phyloP scores from a whole-genome alignment of 2,888 invertebrate species.

The Hydroisotoma schaefferi region DNA sequence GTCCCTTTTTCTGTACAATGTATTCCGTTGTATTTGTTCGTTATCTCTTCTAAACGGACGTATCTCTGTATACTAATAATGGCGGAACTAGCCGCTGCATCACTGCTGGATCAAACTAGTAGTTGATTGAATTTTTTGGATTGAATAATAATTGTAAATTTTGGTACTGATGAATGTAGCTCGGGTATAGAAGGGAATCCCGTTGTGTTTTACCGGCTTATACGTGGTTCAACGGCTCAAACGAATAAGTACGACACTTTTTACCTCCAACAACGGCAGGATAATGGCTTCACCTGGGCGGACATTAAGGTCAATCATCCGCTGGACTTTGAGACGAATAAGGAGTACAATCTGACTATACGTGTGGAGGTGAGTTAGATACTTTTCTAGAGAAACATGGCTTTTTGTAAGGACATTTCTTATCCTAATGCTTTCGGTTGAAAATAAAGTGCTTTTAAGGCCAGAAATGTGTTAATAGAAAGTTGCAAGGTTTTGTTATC shows the following conservation, averaged over 20 bases:
- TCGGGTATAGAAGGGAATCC: constrained; percentile 95
- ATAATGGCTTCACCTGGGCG: constrained; percentile 87
- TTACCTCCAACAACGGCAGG: constrained; percentile 89
- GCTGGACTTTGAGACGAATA: constrained; percentile 88
- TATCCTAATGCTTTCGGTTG: too few species aligned
- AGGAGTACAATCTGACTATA: constrained; percentile 92
- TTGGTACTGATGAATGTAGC: constrained; percentile 57
- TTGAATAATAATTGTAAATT: not conserved
- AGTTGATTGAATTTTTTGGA: too few species aligned
- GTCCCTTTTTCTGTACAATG: constrained; percentile 10
- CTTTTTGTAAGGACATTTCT: too few species aligned
- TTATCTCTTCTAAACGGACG: not conserved
- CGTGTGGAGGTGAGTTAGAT: constrained; percentile 87
- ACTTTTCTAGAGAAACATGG: too few species aligned
- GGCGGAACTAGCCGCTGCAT: too few species aligned
- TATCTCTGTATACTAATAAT: too few species aligned
- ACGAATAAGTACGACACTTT: constrained; percentile 94
- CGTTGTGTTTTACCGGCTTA: constrained; percentile 89
- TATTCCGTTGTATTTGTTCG: not conserved
- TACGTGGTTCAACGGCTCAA: constrained; percentile 93
- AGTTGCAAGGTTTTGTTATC: too few species aligned
- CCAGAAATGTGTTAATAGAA: too few species aligned
- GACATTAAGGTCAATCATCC: constrained; percentile 83
- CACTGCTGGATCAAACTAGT: too few species aligned
- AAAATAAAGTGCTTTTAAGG: too few species aligned